Base-by-base conservation (phyloP, 2,888 invertebrate species). In the Acanthococcus lagerstroemiae region DNA sequence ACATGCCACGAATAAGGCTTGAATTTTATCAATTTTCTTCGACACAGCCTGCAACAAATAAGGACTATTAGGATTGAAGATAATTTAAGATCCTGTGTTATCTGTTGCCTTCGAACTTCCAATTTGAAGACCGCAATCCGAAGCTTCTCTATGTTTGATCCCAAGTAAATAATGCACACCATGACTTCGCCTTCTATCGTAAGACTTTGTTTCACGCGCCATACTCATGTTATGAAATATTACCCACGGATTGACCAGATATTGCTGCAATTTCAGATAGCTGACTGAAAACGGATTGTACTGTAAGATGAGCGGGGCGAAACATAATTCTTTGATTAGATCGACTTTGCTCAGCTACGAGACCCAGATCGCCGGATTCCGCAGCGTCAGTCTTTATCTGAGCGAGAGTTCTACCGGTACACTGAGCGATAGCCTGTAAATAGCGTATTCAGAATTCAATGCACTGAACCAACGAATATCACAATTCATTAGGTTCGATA, bases 1-100 rank as follows among this genome's bases (percentile, higher is more conserved):
- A 75, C 95, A 95, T 0, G 96, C 93, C 0, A 96, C 92, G 75
- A 96, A 90, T 76, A 99, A 81, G 0, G 87, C 82, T 73, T 95
- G 91, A 70, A 99, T 95, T 74, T 88, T 89, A 72, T 89, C 87
- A 3, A 92, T 84, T 78, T 99, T 99, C 75, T 94, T 87, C n/a
- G 80, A 78, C 70, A 87, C 82, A 0, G 86, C 84, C 86, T 86
- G 76, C 68, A 55, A 44, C 58, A 45, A 55, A 17, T 12, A 55
- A 55, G 26, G 46, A 65, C 17, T 46, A n/a, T n/a, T n/a, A n/a
- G n/a, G n/a, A n/a, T n/a, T n/a, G n/a, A n/a, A n/a, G n/a, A n/a
- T n/a, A n/a, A n/a, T n/a, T n/a, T n/a, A n/a, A n/a, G n/a, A n/a
- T n/a, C n/a, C n/a, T n/a, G n/a, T n/a, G n/a, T n/a, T n/a, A n/a